A percentile compares a stretch with the other conserved stretches of the same genome.
Evolutionary conservation across 2,888 invertebrate genomes (phyloP).

Genomic region (Apodemia zela): DNA sequence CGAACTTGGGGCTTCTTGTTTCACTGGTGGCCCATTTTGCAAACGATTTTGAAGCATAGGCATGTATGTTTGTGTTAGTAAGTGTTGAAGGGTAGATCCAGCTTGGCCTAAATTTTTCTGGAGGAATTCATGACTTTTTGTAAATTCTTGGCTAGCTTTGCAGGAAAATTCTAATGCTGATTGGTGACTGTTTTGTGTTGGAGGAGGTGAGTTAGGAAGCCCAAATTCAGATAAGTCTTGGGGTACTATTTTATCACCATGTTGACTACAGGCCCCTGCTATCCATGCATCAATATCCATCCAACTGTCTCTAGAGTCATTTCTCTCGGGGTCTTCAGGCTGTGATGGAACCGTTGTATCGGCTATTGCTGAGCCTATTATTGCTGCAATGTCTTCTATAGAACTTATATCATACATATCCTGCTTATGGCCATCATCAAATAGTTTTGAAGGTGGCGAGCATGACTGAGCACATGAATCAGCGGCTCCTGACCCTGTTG

Average conservation of each 20-base stretch:
- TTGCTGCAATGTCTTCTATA: constrained; percentile 91
- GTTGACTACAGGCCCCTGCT: constrained; percentile 87
- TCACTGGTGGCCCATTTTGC: constrained; percentile 88
- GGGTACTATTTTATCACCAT: constrained; percentile 83
- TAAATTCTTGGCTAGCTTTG: constrained; percentile 64
- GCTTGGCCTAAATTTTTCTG: constrained; percentile 76
- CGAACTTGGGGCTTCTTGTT: constrained; percentile 87
- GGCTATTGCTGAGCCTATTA: constrained; percentile 93
- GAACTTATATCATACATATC: constrained; percentile 87
- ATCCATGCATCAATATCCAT: constrained; percentile 94
- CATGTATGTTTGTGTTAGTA: constrained; percentile 90
- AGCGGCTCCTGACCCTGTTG: constrained; percentile 78
- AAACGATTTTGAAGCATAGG: constrained; percentile 89
- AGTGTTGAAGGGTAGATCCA: constrained; percentile 87
- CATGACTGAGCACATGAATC: constrained; percentile 80
- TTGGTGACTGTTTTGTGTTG: constrained; percentile 75
- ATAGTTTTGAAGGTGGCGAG: constrained; percentile 72
- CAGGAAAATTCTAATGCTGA: constrained; percentile 72
- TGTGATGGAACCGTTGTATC: constrained; percentile 91
- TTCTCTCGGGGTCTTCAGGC: constrained; percentile 86
- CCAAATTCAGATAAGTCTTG: constrained; percentile 86
- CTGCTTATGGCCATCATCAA: constrained; percentile 75
- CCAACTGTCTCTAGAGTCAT: constrained; percentile 90
- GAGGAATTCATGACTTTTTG: constrained; percentile 71
- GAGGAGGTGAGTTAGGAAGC: constrained; percentile 82